Conservation (phyloP, 2,113 vertebrate genomes). For the Ursus arctos region DNA sequence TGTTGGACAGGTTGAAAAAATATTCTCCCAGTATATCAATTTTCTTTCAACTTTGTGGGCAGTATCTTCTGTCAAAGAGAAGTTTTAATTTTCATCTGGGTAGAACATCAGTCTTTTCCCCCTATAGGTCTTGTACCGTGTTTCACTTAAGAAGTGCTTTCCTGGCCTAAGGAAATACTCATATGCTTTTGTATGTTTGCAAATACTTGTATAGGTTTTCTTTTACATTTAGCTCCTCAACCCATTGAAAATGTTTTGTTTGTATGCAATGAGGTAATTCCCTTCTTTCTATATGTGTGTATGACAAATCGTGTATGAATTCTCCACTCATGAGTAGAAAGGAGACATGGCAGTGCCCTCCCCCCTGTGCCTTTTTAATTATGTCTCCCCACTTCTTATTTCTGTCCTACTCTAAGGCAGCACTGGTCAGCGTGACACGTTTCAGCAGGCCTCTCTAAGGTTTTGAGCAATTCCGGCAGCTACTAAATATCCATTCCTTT, state of each 20-base stretch:
- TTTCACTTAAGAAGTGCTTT: not conserved
- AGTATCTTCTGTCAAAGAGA: not conserved
- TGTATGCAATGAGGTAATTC: not conserved
- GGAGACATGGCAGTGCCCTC: not conserved
- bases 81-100: not conserved
- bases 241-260: not conserved
- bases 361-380: not conserved
- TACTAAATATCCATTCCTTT: not conserved
- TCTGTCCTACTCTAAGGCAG: not conserved
- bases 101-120: slow-evolving; percentile 9
- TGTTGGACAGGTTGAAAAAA: not conserved
- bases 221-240: slow-evolving; percentile 17
- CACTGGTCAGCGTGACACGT: not conserved
- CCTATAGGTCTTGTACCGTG: not conserved
- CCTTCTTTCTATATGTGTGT: not conserved
- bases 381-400: not conserved
- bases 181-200: not conserved
- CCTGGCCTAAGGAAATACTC: not conserved
- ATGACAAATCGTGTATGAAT: not conserved
- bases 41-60: slow-evolving; percentile 41
- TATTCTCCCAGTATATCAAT: not conserved
- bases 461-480: not conserved
- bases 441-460: not conserved
- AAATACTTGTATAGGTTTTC: not conserved
- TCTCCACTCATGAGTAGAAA: not conserved